phyloP scores from a whole-genome alignment of 2,113 vertebrate species.

The Formicarius rufipectus region DNA sequence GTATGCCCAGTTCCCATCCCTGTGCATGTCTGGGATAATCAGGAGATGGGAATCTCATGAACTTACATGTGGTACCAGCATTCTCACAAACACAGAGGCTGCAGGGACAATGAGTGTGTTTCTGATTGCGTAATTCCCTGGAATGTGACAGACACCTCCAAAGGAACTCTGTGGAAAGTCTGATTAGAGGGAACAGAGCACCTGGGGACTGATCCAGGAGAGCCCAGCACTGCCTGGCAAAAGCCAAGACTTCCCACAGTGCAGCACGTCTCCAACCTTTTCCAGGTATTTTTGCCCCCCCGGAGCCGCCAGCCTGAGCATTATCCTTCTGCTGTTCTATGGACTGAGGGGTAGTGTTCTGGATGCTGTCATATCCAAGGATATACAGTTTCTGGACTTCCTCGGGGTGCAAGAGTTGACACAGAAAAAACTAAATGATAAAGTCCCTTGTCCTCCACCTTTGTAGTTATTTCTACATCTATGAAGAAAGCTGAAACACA shows the following conservation, averaged over 20 bases:
- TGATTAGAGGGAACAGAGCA: neutral
- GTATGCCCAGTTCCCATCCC: neutral
- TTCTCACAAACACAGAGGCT: neutral
- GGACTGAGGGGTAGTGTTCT: neutral
- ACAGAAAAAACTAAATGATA: neutral
- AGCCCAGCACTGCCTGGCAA: neutral
- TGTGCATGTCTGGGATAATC: neutral
- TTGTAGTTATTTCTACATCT: neutral
- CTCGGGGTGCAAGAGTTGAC: neutral
- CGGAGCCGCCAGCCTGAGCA: neutral
- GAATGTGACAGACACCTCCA: neutral
- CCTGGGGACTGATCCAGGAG: neutral
- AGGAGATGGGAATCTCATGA: neutral
- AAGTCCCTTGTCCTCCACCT: neutral
- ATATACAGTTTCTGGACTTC: rapidly evolving
- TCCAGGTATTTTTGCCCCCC: neutral
- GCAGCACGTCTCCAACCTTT: neutral
- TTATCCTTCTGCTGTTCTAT: neutral
- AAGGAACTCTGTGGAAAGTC: neutral
- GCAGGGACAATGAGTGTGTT: neutral
- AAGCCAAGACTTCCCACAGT: neutral
- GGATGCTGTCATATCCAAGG: neutral
- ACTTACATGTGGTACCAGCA: neutral
- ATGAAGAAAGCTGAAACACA: neutral
- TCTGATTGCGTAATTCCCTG: neutral